Evolutionary conservation across 2,797 vertebrate species (phyloP).

Genomic region (Atherinosoma microstoma): DNA sequence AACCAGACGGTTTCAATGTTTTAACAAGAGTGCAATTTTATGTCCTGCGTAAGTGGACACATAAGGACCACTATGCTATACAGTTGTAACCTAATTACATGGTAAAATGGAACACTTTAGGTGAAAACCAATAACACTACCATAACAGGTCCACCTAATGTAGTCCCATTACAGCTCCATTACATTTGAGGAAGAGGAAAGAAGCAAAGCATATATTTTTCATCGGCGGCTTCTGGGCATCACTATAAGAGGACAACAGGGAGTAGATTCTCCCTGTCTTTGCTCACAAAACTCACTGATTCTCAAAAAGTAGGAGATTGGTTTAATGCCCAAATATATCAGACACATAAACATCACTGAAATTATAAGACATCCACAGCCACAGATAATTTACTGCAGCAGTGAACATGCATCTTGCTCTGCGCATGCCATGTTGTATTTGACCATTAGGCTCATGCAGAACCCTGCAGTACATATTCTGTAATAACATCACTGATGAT

Average conservation of each 20-base stretch:
- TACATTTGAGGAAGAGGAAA: conserved; percentile 74
- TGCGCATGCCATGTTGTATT: background rate
- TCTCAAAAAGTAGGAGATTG: conserved; percentile 9
- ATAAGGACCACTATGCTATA: conserved; percentile 69
- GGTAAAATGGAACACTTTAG: conserved; percentile 83
- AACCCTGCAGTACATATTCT: conserved; percentile 15
- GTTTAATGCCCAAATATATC: conserved; percentile 5
- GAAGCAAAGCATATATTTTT: conserved; percentile 79
- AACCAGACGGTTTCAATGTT: conserved; percentile 48
- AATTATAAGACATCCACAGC: conserved; percentile 1
- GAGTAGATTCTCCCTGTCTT: conserved; percentile 44
- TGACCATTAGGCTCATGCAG: conserved; percentile 17
- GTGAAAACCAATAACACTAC: conserved; percentile 82
- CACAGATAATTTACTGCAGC: conserved; percentile 20
- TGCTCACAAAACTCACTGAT: conserved; percentile 33
- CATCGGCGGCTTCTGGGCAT: conserved; percentile 72
- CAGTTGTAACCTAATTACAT: conserved; percentile 76
- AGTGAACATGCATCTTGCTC: conserved; percentile 7
- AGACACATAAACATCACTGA: conserved; percentile 14
- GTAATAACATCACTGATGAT: conserved; percentile 2
- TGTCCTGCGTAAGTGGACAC: conserved; percentile 67
- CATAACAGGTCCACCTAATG: conserved; percentile 76
- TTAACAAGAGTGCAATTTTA: conserved; percentile 69
- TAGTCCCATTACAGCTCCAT: conserved; percentile 79
- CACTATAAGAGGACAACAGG: conserved; percentile 65